A percentile compares a stretch with the other conserved stretches of the same genome.
Conservation (phyloP, 2,113 vertebrate species). For the Cranoglanis bouderius region DNA sequence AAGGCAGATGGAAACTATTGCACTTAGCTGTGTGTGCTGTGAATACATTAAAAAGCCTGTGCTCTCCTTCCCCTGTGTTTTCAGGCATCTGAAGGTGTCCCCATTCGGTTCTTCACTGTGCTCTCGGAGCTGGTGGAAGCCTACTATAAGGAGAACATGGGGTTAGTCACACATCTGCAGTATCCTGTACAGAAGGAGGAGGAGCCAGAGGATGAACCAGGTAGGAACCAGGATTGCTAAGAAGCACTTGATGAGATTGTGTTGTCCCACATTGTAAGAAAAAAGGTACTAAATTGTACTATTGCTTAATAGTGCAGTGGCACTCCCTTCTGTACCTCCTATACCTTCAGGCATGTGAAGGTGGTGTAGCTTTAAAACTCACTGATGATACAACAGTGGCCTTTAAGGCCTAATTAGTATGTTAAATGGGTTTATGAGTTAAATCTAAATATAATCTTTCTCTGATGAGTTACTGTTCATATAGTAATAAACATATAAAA, state of each 20-base stretch:
- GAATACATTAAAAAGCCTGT: not conserved
- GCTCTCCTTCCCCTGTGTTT: conserved; percentile 27
- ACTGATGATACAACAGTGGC: not conserved
- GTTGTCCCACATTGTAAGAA: not conserved
- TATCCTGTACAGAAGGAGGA: conserved; percentile 85
- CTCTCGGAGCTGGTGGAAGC: conserved; percentile 92
- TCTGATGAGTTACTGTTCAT: not conserved
- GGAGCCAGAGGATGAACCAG: conserved; percentile 84
- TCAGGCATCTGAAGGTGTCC: conserved; percentile 93
- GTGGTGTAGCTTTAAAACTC: not conserved
- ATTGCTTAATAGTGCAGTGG: not conserved
- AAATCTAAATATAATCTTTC: not conserved
- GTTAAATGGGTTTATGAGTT: not conserved
- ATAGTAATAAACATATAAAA: not conserved
- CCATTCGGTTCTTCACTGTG: conserved; percentile 84
- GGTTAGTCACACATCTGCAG: conserved; percentile 89
- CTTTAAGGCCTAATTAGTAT: not conserved
- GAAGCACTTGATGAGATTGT: not conserved
- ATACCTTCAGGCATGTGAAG: not conserved
- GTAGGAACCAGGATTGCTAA: conserved; percentile 65
- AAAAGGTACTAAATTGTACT: not conserved
- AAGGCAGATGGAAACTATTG: not conserved
- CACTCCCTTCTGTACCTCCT: not conserved
- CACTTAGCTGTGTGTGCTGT: not conserved
- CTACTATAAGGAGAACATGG: conserved; percentile 92